These are phyloP conservation scores for Thaumatotibia leucotreta DNA, from an alignment of 1,140 invertebrate species.

Conservation along the genomic window DNA sequence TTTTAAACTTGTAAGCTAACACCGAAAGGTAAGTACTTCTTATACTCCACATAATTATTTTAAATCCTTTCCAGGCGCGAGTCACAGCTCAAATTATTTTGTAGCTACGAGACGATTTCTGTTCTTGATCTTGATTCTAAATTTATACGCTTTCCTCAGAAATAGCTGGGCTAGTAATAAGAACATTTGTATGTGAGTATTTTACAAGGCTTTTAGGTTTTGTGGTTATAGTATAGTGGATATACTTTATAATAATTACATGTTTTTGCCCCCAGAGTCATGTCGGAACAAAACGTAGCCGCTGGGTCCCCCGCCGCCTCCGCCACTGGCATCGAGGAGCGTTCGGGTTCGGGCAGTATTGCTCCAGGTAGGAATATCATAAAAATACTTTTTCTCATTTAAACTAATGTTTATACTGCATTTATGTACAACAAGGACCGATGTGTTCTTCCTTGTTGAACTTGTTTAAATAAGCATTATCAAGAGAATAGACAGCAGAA, in stretches of 20 bases:
- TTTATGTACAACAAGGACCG: no score
- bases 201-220: no score
- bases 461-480: no score
- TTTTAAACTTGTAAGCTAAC: neutral
- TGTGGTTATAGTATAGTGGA: no score
- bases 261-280: constrained; percentile 15
- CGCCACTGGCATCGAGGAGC: constrained; percentile 45
- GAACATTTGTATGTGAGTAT: no score
- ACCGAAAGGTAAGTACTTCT: neutral
- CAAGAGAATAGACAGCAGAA: no score
- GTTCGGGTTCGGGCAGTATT: constrained; percentile 39
- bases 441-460: no score
- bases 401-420: neutral
- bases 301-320: constrained; percentile 42
- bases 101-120: neutral
- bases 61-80: neutral
- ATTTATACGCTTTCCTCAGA: neutral
- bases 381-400: neutral
- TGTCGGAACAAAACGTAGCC: constrained; percentile 50
- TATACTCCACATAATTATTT: neutral
- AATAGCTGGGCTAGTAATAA: neutral
- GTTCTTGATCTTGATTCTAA: neutral
- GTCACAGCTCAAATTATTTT: neutral
- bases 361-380: constrained; percentile 25
- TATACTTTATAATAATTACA: neutral